Conservation (phyloP, 2,113 vertebrate genomes). For the Sialia sialis region DNA sequence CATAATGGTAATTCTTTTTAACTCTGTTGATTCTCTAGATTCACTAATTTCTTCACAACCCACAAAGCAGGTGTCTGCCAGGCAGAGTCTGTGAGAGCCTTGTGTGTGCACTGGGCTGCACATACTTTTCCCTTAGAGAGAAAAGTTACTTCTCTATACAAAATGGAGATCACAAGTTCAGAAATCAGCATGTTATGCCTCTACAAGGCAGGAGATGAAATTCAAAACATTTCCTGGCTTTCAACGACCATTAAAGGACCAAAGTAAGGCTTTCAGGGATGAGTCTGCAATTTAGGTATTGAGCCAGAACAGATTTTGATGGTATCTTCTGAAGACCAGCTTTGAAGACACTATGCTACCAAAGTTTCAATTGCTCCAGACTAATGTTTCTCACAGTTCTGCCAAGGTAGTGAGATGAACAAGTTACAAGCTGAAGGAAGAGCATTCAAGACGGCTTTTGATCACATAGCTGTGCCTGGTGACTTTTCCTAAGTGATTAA, state of each 20-base stretch:
- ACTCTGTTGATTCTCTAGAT: not conserved
- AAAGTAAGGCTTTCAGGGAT: not conserved
- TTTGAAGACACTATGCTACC: not conserved
- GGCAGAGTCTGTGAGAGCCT: not conserved
- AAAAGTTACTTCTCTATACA: not conserved
- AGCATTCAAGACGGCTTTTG: not conserved
- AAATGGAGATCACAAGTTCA: not conserved
- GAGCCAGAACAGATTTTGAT: not conserved
- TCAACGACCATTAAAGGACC: not conserved
- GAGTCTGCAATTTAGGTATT: not conserved
- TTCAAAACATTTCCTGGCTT: not conserved
- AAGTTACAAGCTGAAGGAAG: not conserved
- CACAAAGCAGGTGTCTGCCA: not conserved
- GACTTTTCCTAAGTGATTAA: not conserved
- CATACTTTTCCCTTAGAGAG: not conserved
- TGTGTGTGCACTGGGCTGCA: not conserved
- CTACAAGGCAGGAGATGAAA: not conserved
- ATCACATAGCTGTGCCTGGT: not conserved
- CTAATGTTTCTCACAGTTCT: not conserved
- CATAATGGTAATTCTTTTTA: not conserved
- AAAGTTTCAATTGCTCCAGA: not conserved
- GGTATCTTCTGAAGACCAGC: not conserved
- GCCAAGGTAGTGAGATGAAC: not conserved
- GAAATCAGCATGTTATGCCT: not conserved
- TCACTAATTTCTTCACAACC: not conserved